Percentiles rank a stretch among this genome's conserved stretches.
Conservation (phyloP, 2,888 invertebrate species). For the Caenorhabditis sp. region DNA sequence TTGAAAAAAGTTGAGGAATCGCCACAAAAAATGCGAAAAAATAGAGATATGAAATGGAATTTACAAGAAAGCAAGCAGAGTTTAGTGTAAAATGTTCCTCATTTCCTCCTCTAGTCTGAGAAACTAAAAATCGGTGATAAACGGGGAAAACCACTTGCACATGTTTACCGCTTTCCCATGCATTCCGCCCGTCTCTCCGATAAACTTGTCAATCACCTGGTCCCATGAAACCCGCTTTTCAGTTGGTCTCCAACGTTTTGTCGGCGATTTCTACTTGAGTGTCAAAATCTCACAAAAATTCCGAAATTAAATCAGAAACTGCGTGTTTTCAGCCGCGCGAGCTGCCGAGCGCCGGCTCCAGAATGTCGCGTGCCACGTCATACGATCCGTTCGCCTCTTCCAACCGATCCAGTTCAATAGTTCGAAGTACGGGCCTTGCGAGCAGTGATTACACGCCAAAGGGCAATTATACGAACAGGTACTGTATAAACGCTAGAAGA, state of each 20-base stretch:
- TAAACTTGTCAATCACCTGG: slow-evolving; percentile 51
- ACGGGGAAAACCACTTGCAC: no score
- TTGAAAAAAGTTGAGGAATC: no score
- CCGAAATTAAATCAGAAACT: no score
- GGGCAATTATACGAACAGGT: slow-evolving; percentile 24
- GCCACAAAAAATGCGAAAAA: no score
- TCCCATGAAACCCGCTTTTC: background rate
- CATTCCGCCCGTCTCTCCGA: background rate
- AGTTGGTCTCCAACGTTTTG: no score
- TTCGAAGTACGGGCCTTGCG: slow-evolving; percentile 15
- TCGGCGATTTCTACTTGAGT: no score
- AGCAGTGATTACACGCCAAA: slow-evolving; percentile 29
- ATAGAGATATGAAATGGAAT: no score
- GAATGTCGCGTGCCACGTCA: slow-evolving; percentile 60
- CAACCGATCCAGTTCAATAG: slow-evolving; percentile 22
- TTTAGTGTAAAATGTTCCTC: background rate
- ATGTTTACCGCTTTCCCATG: slow-evolving; percentile 30
- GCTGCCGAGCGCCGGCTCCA: background rate
- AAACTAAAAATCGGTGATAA: no score
- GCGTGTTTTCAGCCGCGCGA: slow-evolving; percentile 40
- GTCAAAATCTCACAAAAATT: background rate
- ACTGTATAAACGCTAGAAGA: no score
- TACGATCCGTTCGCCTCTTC: slow-evolving; percentile 59
- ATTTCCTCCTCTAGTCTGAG: no score
- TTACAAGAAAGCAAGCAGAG: no score